Evolutionary conservation across 2,797 vertebrate genomes (phyloP).

Genomic region (Nannoperca obscura): DNA sequence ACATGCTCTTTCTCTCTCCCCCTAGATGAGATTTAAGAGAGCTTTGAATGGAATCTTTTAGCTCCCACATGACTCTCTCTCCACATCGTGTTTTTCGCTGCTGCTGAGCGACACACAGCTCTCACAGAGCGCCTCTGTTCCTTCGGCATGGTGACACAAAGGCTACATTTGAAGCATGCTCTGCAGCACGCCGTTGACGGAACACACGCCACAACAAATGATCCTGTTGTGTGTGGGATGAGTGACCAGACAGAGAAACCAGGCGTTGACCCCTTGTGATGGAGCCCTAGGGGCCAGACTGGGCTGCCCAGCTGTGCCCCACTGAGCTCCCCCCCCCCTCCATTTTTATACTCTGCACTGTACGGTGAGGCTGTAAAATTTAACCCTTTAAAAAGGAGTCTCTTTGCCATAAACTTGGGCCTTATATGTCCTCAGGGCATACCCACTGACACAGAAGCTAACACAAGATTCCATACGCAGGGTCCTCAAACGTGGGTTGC

Average conservation of each 20-base stretch:
- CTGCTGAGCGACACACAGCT: conserved; percentile 74
- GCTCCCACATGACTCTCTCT: conserved; percentile 80
- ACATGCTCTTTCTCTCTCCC: conserved; percentile 41
- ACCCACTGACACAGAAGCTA: conserved; percentile 69
- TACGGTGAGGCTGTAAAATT: conserved; percentile 66
- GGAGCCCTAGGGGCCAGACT: conserved; percentile 80
- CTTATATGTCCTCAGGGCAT: conserved; percentile 62
- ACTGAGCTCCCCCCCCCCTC: conserved; percentile 52
- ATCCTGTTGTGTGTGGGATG: conserved; percentile 82
- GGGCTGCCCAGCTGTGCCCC: conserved; percentile 85
- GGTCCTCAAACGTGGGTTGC: conserved; percentile 52
- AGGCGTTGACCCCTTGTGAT: conserved; percentile 80
- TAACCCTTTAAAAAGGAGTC: conserved; percentile 64
- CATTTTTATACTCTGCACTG: conserved; percentile 67
- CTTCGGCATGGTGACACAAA: conserved; percentile 84
- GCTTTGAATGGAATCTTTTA: conserved; percentile 85
- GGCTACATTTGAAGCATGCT: conserved; percentile 87
- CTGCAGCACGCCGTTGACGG: conserved; percentile 80
- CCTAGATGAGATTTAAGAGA: conserved; percentile 74
- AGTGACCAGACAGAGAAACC: conserved; percentile 86
- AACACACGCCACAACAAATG: conserved; percentile 87
- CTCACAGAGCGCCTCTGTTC: conserved; percentile 88
- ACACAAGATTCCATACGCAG: conserved; percentile 62
- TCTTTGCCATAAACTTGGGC: conserved; percentile 63
- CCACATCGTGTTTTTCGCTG: conserved; percentile 79